Base-by-base conservation (phyloP, 2,888 invertebrate species). In the Tetanocera ferruginea region DNA sequence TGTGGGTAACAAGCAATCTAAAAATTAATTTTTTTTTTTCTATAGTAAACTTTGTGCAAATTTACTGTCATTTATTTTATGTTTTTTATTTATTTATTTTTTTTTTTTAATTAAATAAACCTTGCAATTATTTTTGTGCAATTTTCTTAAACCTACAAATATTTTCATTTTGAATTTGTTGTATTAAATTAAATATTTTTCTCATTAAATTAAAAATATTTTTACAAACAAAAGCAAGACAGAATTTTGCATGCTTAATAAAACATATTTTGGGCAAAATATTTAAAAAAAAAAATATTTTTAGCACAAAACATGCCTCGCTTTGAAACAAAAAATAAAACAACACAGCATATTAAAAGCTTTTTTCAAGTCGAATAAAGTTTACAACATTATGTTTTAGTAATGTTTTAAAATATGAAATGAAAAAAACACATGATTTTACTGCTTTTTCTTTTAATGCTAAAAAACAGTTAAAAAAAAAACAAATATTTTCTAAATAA, bases 301-400 rank as follows among this genome's bases (percentile, higher is more conserved):
- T 17, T 62, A 49, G 75, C 69, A 69, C 76, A 52, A 49, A 51
- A 51, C 76, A 78, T 81, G 79, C 81, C 76, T 69, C 79, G 81
- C 81, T 28, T 60, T 28, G 57, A 23, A 62, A 49, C 62, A 62
- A 1, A 31, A 51, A 19, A 52, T 3, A 55, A n/a, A 17, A 52
- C 55, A 31, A 71, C 0, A 55, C 25, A 70, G 17, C 52, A 2
- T 23, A 51, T 28, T 31, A 17, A 55, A 52, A 71, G 8, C 55
- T 19, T 23, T 19, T 67, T 19, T 43, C 19, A 19, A 67, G 23
- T 37, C 43, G 43, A 43, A 25, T 19, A 17, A 70, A 67, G 17
- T 34, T 62, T 28, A 52, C 34, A 75, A 84, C 87, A 86, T 87
- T 86, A 87, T 87, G 88, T 86, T 86, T 86, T 87, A 86, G 84